phyloP scores from a whole-genome alignment of 2,797 vertebrate species.

The Sitta carolinensis region DNA sequence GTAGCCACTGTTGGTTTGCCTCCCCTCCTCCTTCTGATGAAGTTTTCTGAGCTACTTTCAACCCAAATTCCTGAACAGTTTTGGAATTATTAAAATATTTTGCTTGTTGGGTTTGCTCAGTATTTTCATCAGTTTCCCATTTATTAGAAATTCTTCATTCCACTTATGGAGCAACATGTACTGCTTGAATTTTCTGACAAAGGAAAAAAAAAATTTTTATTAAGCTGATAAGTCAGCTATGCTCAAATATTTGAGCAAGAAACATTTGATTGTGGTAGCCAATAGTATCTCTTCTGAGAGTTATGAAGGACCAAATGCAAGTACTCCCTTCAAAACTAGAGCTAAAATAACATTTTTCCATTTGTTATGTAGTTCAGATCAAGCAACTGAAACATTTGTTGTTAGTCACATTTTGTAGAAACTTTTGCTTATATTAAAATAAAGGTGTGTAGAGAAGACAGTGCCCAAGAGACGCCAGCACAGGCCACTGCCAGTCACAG shows the following conservation, averaged over 20 bases:
- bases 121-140: background rate
- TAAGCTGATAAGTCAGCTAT: background rate
- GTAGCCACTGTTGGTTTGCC: fast-evolving
- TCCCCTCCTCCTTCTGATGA: background rate
- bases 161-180: background rate
- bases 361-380: background rate
- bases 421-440: too few species aligned
- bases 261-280: background rate
- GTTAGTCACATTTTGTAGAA: background rate
- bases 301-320: background rate
- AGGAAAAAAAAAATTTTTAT: background rate
- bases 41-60: background rate
- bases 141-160: background rate
- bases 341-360: background rate
- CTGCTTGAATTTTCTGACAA: background rate
- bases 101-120: background rate
- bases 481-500: background rate
- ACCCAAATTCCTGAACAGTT: background rate
- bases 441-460: background rate
- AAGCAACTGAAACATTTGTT: background rate
- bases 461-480: background rate
- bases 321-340: background rate
- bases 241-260: background rate
- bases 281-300: background rate
- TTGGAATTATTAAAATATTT: background rate